Evolutionary conservation across 2,113 vertebrate genomes (phyloP).

Genomic region (Strigops habroptila): DNA sequence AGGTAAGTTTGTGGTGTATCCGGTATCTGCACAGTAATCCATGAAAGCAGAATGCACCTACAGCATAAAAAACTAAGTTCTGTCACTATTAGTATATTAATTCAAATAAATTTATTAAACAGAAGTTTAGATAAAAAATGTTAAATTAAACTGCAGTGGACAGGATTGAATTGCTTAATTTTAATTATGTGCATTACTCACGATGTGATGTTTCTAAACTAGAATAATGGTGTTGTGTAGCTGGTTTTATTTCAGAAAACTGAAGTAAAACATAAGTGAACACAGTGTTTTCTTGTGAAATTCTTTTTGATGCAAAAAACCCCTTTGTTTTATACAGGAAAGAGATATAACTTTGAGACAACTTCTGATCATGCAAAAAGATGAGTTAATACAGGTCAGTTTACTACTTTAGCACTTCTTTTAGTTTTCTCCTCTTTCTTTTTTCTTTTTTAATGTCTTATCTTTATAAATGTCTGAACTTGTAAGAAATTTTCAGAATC

Average conservation of each 20-base stretch:
- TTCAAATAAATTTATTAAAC: neutral
- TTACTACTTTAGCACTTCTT: neutral
- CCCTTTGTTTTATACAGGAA: slow-evolving; percentile 77
- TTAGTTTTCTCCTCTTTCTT: neutral
- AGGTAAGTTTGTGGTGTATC: slow-evolving; percentile 65
- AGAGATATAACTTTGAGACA: slow-evolving; percentile 82
- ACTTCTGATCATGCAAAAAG: slow-evolving; percentile 84
- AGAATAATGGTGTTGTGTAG: neutral
- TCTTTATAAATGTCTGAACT: neutral
- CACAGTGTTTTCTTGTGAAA: neutral
- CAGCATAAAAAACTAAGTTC: neutral
- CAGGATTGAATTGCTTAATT: neutral
- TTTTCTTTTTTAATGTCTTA: neutral
- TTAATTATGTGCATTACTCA: neutral
- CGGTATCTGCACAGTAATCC: neutral
- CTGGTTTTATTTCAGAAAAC: neutral
- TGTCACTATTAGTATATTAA: neutral
- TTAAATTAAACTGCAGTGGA: neutral
- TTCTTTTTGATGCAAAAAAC: neutral
- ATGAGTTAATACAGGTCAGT: slow-evolving; percentile 86
- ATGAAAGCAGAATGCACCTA: neutral
- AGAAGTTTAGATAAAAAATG: neutral
- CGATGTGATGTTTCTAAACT: neutral
- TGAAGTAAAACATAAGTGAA: neutral
- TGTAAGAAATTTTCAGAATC: neutral